Base-by-base conservation (phyloP, 2,888 invertebrate species). In the Apamea monoglypha region DNA sequence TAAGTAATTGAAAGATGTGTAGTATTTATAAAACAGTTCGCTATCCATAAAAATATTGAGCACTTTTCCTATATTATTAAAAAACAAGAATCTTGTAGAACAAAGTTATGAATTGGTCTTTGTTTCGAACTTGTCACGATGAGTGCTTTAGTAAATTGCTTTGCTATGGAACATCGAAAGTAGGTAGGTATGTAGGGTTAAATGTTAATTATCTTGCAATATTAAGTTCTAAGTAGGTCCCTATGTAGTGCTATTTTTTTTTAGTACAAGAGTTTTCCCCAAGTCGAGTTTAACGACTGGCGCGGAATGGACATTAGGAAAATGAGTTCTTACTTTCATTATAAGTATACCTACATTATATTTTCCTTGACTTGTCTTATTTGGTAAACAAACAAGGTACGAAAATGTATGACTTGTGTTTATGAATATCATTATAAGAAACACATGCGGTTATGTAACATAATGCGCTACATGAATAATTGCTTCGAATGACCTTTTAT, bases 1-100 rank as follows among this genome's bases (percentile, higher is more conserved):
- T 56, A n/a, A n/a, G n/a, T n/a, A 56, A 64, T 64, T 76, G 32
- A 68, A 74, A 71, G 44, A 72, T 73, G 18, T 40, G 44, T 68
- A 71, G 66, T 78, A 56, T 83, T 83, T 78, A 78, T 61, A 32
- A 83, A 71, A 61, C 53, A 78, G 25, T 56, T 64, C 25, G 18
- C 21, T 14, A 40, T 50, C 12, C 3, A 50, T 47, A 56, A 18
- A 76, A 32, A 68, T 78, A 40, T 25, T 16, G 16, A 66, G 16
- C 50, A 53, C 25, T 18, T 82, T 74, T 59, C 47, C 18, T 47
- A n/a, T 67, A 47, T 29, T 59, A 47, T 40, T 74, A n/a, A 18
- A 64, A 32, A 44, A 18, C 64, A 56, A 36, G 29, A 36, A 56
- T 29, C 25, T 59, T 32, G 21, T 50, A 40, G 18, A 59, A 6